Percentiles rank a stretch among this genome's conserved stretches.
phyloP scores from a whole-genome alignment of 2,888 invertebrate genomes.

The Drosophila paucipuncta region DNA sequence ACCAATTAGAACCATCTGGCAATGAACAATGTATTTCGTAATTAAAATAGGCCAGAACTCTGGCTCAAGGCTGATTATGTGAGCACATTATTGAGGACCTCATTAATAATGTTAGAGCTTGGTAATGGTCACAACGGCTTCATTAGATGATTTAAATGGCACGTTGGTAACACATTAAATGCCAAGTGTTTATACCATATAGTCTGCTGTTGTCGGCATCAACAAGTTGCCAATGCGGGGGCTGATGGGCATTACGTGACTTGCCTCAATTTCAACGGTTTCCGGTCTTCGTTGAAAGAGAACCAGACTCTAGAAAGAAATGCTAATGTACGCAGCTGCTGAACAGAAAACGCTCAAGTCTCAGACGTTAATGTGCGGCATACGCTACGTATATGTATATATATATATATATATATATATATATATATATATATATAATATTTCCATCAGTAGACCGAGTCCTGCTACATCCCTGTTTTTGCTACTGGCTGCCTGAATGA shows the following conservation, averaged over 20 bases:
- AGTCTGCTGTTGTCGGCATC: conserved; percentile 37
- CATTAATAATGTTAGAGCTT: conserved; percentile 43
- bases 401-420: neutral
- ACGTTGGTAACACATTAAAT: conserved; percentile 35
- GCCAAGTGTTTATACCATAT: conserved; percentile 27
- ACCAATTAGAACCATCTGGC: conserved; percentile 34
- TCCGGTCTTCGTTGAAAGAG: conserved; percentile 35
- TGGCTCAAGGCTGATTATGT: conserved; percentile 11
- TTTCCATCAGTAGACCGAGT: conserved; percentile 6
- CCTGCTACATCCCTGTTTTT: neutral
- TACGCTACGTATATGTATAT: conserved; percentile 61
- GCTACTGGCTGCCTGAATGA: neutral
- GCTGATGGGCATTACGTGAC: conserved; percentile 45
- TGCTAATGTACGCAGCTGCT: conserved; percentile 50
- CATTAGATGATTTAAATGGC: conserved; percentile 71
- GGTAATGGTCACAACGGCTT: conserved; percentile 52
- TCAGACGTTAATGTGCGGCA: conserved; percentile 52
- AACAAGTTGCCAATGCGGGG: conserved; percentile 42
- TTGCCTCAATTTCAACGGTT: conserved; percentile 49
- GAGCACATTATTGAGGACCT: conserved; percentile 16
- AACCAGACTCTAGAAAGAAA: conserved; percentile 9
- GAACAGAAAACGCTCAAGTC: conserved; percentile 4
- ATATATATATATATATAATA: neutral
- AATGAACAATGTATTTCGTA: conserved; percentile 1
- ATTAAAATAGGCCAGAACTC: conserved; percentile 39